Conservation (phyloP, 2,113 vertebrate species). For the Mesoclemmys tuberculata region DNA sequence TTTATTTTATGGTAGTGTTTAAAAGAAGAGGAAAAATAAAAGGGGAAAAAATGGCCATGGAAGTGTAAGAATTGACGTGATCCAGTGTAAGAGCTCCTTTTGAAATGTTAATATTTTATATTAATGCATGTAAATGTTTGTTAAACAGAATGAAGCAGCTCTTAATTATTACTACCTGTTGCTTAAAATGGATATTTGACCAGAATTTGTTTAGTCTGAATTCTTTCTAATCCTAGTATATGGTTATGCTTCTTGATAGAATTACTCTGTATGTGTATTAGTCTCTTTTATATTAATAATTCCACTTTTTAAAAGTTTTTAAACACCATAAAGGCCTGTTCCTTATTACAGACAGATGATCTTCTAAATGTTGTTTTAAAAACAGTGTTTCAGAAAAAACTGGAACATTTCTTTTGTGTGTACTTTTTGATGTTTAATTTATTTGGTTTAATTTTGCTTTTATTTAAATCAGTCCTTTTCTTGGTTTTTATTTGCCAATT, state of each 20-base stretch:
- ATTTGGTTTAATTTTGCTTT: accelerated
- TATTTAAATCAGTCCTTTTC: neutral
- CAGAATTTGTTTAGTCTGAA: neutral
- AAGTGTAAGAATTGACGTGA: neutral
- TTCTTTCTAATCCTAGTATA: neutral
- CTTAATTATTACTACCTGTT: neutral
- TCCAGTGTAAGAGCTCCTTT: neutral
- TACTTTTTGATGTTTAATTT: neutral
- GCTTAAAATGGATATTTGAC: neutral
- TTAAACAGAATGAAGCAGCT: neutral
- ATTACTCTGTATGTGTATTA: neutral
- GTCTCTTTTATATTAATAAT: neutral
- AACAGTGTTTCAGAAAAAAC: neutral
- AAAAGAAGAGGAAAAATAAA: neutral
- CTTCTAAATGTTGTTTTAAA: neutral
- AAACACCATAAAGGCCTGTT: neutral
- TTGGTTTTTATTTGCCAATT: neutral
- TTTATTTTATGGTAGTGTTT: neutral
- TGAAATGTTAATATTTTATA: neutral
- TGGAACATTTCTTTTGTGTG: neutral
- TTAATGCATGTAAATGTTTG: neutral
- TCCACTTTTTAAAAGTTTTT: neutral
- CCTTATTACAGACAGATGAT: neutral
- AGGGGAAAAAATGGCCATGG: neutral
- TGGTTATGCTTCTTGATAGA: neutral